A percentile compares a stretch with the other conserved stretches of the same genome.
Evolutionary conservation across 2,797 vertebrate genomes (phyloP).

Genomic region (Xyrichtys novacula): DNA sequence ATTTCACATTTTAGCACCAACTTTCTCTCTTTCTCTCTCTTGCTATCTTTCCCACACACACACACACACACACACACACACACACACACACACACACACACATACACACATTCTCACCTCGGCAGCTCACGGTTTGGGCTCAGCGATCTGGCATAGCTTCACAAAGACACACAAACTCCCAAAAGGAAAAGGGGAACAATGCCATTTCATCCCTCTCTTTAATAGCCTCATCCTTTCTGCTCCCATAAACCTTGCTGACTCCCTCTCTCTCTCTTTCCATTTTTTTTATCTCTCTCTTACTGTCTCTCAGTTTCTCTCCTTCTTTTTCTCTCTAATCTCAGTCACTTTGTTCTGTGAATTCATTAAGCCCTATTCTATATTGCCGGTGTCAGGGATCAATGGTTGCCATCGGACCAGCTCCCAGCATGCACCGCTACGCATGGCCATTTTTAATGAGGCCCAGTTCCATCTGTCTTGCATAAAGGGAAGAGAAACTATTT

Average conservation of each 20-base stretch:
- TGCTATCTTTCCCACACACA: constrained; percentile 34
- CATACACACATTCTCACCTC: constrained; percentile 28
- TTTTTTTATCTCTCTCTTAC: constrained; percentile 54
- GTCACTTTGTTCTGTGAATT: constrained; percentile 77
- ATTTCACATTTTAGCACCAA: constrained; percentile 55
- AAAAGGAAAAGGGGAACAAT: constrained; percentile 76
- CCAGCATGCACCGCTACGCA: constrained; percentile 65
- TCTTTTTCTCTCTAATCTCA: constrained; percentile 68
- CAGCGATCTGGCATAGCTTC: constrained; percentile 77
- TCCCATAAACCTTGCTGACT: constrained; percentile 40
- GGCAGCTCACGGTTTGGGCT: constrained; percentile 64
- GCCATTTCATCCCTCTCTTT: constrained; percentile 77
- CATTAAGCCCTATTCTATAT: constrained; percentile 76
- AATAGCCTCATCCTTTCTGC: constrained; percentile 71
- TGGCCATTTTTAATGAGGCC: constrained; percentile 73
- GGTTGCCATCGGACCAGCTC: constrained; percentile 66
- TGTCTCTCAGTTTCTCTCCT: constrained; percentile 49
- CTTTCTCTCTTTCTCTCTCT: constrained; percentile 31
- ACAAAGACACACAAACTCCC: constrained; percentile 78
- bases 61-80: constrained; percentile 36
- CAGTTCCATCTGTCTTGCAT: constrained; percentile 62
- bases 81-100: constrained; percentile 32
- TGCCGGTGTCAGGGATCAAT: constrained; percentile 75
- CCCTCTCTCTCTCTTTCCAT: constrained; percentile 18
- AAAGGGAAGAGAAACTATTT: constrained; percentile 46